Evolutionary conservation across 2,888 invertebrate species (phyloP).

Genomic region (Congeria kusceri): DNA sequence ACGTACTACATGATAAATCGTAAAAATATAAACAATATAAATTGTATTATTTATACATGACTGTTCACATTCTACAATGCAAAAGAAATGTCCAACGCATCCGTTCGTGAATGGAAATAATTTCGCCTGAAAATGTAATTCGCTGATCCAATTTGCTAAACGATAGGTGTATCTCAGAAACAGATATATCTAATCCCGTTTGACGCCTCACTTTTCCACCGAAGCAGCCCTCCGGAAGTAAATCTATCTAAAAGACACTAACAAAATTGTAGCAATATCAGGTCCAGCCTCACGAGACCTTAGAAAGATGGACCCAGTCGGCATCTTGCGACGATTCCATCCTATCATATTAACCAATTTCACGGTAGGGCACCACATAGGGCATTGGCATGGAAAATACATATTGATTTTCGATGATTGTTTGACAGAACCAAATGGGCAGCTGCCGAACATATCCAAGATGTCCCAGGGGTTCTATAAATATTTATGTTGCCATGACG

Average conservation of each 20-base stretch:
- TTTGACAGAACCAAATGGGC: background rate
- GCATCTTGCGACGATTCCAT: background rate
- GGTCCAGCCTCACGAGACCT: background rate
- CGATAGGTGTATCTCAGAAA: background rate
- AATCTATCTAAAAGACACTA: slow-evolving; percentile 9
- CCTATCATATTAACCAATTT: slow-evolving; percentile 4
- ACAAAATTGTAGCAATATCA: slow-evolving; percentile 8
- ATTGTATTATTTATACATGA: too few species aligned
- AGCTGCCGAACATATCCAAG: background rate
- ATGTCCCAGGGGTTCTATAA: background rate
- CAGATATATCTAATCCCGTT: background rate
- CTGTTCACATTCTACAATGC: background rate
- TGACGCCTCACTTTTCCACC: background rate
- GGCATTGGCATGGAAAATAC: background rate
- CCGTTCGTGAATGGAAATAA: too few species aligned
- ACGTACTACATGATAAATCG: too few species aligned
- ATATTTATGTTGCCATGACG: background rate
- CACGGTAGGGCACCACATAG: background rate
- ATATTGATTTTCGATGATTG: background rate
- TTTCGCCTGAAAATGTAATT: background rate
- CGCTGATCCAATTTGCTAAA: background rate
- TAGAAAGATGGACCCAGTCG: slow-evolving; percentile 1
- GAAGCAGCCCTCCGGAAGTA: background rate
- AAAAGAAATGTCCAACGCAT: too few species aligned
- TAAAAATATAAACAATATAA: too few species aligned